phyloP scores from a whole-genome alignment of 2,797 vertebrate species.

The Pitangus sulphuratus region DNA sequence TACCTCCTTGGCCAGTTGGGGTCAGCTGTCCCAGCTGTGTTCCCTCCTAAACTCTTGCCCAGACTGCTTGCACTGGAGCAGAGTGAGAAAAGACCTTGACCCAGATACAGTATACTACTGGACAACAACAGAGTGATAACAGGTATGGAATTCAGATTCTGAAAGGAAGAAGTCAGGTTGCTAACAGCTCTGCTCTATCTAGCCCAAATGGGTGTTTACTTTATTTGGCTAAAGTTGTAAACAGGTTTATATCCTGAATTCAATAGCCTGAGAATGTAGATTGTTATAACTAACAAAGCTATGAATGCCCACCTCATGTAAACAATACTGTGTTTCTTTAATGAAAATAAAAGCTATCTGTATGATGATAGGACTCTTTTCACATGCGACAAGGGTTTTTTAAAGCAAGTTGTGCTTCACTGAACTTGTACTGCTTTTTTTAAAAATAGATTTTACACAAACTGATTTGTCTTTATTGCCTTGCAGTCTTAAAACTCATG shows the following conservation, averaged over 20 bases:
- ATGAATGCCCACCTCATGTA: not conserved
- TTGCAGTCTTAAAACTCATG: not conserved
- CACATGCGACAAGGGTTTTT: not conserved
- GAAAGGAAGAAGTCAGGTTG: not conserved
- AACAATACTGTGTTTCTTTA: not conserved
- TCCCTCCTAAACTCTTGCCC: not conserved
- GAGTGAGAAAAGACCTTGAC: not conserved
- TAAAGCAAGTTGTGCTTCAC: not conserved
- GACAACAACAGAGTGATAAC: rapidly evolving
- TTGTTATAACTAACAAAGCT: not conserved
- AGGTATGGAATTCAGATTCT: not conserved
- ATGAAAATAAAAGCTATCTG: not conserved
- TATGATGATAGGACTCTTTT: not conserved
- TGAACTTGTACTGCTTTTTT: not conserved
- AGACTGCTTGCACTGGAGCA: not conserved
- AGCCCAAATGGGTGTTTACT: not conserved
- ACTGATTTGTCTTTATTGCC: not conserved
- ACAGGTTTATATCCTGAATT: not conserved
- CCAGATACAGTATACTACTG: not conserved
- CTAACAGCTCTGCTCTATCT: not conserved
- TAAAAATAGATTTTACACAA: not conserved
- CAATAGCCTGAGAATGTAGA: not conserved
- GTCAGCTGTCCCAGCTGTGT: not conserved
- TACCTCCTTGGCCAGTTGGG: not conserved
- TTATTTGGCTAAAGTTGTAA: not conserved